Evolutionary conservation across 1,140 invertebrate genomes (phyloP).

Genomic region (Zaprionus ghesquierei): DNA sequence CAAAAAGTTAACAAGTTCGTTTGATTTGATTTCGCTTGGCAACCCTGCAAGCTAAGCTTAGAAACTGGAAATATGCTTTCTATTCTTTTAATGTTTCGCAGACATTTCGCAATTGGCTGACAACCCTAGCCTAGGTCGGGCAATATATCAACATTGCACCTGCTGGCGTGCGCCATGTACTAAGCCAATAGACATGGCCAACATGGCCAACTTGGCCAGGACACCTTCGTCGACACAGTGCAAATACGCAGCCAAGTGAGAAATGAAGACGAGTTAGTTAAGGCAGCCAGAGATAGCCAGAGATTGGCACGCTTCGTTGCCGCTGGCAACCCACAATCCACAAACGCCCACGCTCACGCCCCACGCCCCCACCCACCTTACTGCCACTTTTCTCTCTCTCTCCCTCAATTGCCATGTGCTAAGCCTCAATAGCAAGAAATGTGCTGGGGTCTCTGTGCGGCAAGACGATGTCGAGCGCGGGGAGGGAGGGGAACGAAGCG

Average conservation of each 20-base stretch:
- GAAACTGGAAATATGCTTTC: not conserved
- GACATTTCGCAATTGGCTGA: constrained; percentile 16
- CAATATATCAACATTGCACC: constrained; percentile 36
- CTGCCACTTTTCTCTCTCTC: not conserved
- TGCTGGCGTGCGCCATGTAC: not conserved
- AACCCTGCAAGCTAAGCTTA: too few species aligned
- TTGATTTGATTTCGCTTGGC: too few species aligned
- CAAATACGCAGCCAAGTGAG: constrained; percentile 76
- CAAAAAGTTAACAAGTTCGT: too few species aligned
- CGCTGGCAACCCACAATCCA: constrained; percentile 9
- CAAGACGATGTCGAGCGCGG: not conserved
- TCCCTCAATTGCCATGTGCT: constrained; percentile 52
- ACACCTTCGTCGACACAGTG: constrained; percentile 33
- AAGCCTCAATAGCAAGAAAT: constrained; percentile 20
- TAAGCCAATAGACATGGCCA: constrained; percentile 68
- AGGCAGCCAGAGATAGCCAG: constrained; percentile 37
- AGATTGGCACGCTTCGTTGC: constrained; percentile 56
- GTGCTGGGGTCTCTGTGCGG: constrained; percentile 3
- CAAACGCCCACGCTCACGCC: not conserved
- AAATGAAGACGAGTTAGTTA: constrained; percentile 81
- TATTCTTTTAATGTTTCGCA: not conserved
- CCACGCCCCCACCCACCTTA: not conserved
- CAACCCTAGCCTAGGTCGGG: constrained; percentile 47
- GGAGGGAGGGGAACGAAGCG: constrained; percentile 15
- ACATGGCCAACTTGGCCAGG: constrained; percentile 46